Evolutionary conservation across 1,140 invertebrate species (phyloP).

Genomic region (Sesamia nonagrioides): DNA sequence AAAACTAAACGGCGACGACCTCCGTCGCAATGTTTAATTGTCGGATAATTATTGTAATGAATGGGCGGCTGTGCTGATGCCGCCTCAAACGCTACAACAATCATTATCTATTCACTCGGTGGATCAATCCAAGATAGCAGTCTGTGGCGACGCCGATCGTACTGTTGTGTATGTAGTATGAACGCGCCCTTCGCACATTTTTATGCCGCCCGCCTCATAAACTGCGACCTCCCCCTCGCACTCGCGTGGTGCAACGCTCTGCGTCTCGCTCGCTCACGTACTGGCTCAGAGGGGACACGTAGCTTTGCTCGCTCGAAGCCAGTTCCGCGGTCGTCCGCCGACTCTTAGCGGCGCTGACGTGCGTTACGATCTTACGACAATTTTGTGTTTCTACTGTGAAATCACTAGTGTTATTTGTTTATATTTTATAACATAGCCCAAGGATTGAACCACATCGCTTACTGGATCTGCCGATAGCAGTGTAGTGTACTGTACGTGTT

Average conservation of each 20-base stretch:
- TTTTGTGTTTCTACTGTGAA: constrained; percentile 82
- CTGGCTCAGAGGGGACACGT: constrained; percentile 72
- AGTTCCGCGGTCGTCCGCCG: constrained; percentile 83
- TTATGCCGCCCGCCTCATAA: constrained; percentile 70
- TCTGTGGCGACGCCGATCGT: constrained; percentile 64
- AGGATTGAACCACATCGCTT: constrained; percentile 75
- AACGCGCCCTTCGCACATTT: constrained; percentile 79
- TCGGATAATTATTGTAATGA: constrained; percentile 75
- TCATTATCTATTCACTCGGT: constrained; percentile 72
- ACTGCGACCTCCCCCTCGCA: constrained; percentile 51
- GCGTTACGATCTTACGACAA: constrained; percentile 67
- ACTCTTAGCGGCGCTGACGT: constrained; percentile 84
- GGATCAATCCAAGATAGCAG: constrained; percentile 72
- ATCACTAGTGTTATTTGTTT: constrained; percentile 85
- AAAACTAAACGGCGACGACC: constrained; percentile 68
- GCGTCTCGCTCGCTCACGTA: constrained; percentile 67
- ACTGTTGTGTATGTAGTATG: constrained; percentile 57
- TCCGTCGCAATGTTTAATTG: constrained; percentile 70
- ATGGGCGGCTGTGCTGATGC: constrained; percentile 63
- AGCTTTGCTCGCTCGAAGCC: constrained; percentile 68
- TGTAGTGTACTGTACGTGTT: constrained; percentile 77
- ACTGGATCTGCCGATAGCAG: constrained; percentile 70
- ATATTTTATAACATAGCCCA: constrained; percentile 70
- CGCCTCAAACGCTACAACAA: constrained; percentile 67
- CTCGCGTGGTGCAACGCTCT: constrained; percentile 49